Base-by-base conservation (phyloP, 1,140 invertebrate species). In the Drosophila burlai region DNA sequence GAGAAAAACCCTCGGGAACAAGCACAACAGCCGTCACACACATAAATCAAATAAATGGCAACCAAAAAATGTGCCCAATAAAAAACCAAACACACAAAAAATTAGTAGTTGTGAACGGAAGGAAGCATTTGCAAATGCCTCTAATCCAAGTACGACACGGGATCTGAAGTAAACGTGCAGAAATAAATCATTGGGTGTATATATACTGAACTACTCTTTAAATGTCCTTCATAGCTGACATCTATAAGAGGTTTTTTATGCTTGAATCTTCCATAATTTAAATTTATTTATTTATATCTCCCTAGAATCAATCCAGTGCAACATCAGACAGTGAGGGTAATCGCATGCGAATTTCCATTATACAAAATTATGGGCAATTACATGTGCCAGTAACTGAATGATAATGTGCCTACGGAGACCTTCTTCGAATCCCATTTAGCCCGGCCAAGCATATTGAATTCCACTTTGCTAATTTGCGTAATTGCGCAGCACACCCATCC, bases 381-480 rank as follows among this genome's bases (percentile, higher is more conserved):
- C 69, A 73, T 68, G 60, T 62, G 31, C 55, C 40, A 45, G 68
- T 52, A 59, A 67, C 52, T 38, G 45, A 64, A 68, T 64, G 80
- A 68, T 79, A 83, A 83, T 82, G 68, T 45, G 72, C 52, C 49
- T 40, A 29, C 21, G 9, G 43, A 31, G 40, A 46, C 42, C 69
- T 45, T 40, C 34, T 18, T 38, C 38, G 36, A 45, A 42, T 66
- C 62, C 58, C 59, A 75, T 65, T 80, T 84, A 47, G 82, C 45
- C 66, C 47, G 61, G 26, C 42, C 66, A 61, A 47, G 80, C 80
- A 87, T 86, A 86, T 86, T 82, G 83, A 86, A 86, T 86, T 80
- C 78, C 83, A 76, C 69, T 86, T 80, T 65, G 80, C 80, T 80
- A 86, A 87, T 86, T 86, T 86, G 81, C 80, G 83, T 86, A 86